Percentiles rank a stretch among this genome's conserved stretches.
These are phyloP conservation scores for Mionectes olivaceus DNA, from an alignment of 2,797 vertebrate species.

Conservation along the genomic window DNA sequence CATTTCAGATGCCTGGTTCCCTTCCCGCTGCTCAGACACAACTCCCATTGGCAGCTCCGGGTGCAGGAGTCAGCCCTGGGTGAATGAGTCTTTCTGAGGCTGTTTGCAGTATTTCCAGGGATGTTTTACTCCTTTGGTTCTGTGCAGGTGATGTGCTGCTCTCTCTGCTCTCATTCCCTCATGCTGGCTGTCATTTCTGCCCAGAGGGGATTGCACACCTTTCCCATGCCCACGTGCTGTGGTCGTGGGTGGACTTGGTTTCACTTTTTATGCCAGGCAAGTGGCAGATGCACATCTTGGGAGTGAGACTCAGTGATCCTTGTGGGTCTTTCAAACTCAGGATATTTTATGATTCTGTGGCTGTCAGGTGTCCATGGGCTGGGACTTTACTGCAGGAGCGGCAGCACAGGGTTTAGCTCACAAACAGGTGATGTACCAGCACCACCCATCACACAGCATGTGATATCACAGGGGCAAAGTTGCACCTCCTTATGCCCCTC, in stretches of 20 bases:
- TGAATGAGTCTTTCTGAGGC: not conserved
- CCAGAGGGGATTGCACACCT: not conserved
- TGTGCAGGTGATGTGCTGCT: not conserved
- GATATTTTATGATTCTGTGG: not conserved
- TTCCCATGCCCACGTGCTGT: rapidly evolving
- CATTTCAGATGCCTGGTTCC: not conserved
- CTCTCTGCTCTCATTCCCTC: not conserved
- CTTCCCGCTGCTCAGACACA: not conserved
- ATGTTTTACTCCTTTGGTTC: not conserved
- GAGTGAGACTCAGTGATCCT: not conserved
- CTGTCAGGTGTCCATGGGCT: not conserved
- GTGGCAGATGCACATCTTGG: not conserved
- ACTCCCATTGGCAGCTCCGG: not conserved
- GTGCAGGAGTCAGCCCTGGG: not conserved
- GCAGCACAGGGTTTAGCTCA: not conserved
- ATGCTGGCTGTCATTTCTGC: not conserved
- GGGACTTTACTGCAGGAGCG: not conserved
- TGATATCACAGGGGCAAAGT: not conserved
- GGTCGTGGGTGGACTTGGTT: not conserved
- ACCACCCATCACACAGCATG: not conserved
- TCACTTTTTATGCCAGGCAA: not conserved
- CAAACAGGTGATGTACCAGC: not conserved
- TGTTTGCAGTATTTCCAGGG: not conserved
- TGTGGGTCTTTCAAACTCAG: not conserved
- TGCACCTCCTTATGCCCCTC: not conserved